Conservation (phyloP, 2,113 vertebrate species). For the Eidolon helvum region DNA sequence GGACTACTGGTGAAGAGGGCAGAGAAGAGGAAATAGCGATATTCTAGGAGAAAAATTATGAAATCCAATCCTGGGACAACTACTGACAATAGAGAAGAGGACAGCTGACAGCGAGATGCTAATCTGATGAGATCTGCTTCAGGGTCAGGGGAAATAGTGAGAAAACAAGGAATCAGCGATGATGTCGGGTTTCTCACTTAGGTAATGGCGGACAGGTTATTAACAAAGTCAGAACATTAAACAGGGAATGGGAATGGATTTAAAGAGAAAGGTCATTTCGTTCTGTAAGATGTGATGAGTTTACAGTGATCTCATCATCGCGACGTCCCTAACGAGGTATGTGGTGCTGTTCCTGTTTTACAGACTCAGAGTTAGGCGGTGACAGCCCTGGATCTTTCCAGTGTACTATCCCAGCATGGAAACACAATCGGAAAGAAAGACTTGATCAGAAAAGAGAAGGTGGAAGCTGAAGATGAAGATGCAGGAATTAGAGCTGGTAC, state of each 20-base stretch:
- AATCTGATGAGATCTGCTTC: neutral
- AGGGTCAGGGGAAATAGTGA: neutral
- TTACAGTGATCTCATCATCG: neutral
- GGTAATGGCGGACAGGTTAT: neutral
- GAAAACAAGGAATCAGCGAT: neutral
- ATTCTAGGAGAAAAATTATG: neutral
- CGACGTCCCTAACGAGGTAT: neutral
- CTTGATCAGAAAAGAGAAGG: neutral
- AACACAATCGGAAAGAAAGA: neutral
- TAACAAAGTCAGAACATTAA: slow-evolving; percentile 10
- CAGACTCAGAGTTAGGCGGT: neutral
- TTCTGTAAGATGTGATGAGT: neutral
- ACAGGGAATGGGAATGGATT: neutral
- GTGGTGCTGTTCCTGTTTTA: neutral
- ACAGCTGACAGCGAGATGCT: neutral
- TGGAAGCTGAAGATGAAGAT: neutral
- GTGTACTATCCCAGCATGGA: neutral
- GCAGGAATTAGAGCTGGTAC: neutral
- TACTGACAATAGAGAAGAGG: neutral
- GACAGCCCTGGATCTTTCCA: neutral
- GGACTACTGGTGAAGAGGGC: neutral
- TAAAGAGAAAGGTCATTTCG: neutral
- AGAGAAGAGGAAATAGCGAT: neutral
- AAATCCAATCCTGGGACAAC: neutral
- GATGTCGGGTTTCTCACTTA: neutral